Base-by-base conservation (phyloP, 1,140 invertebrate species). In the Hylaeus anthracinus region DNA sequence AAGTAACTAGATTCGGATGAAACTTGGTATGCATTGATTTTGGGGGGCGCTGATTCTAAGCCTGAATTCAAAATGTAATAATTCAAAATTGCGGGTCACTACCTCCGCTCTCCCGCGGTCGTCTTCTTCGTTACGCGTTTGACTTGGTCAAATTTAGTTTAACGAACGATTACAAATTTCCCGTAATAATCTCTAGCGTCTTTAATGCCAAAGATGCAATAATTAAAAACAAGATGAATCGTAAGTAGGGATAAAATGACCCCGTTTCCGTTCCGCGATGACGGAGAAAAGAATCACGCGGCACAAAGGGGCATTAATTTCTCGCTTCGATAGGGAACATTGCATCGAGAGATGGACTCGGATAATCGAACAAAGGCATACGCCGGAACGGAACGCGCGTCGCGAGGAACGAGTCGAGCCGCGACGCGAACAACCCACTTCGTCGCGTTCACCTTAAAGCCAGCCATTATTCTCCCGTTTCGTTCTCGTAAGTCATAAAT, bases 401-500 rank as follows among this genome's bases (percentile, higher is more conserved):
- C 65, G 45, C 37, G 61, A 41, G 65, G 48, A 67, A 37, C 65
- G 45, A 39, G 66, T 37, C 48, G 45, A 67, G n/a, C 48, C 15
- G 39, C 9, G 26, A 26, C 26, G 1, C 6, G 10, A 41, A 14
- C 41, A 2, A 39, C 12, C 5, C 41, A 15, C 43, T 43, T 8
- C 37, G 60, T 63, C 60, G 37, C 60, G 64, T 66, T 66, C 64
- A 9, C 43, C 43, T 48, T 66, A 14, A 41, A 65, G 15, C 51
- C 66, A 14, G 39, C 39, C 56, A 67, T 85, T 85, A 73, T 55
- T 51, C 39, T 65, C 72, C 43, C 72, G 43, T 70, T 56, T 53
- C 58, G 61, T 12, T 53, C 72, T 56, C 48, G 8, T 53, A 63
- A 85, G 69, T 77, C 65, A 51, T 77, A 77, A 77, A 77, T 77